Percentiles rank a stretch among this genome's conserved stretches.
These are phyloP conservation scores for Fregata magnificens DNA, from an alignment of 2,113 vertebrate genomes.

Conservation along the genomic window DNA sequence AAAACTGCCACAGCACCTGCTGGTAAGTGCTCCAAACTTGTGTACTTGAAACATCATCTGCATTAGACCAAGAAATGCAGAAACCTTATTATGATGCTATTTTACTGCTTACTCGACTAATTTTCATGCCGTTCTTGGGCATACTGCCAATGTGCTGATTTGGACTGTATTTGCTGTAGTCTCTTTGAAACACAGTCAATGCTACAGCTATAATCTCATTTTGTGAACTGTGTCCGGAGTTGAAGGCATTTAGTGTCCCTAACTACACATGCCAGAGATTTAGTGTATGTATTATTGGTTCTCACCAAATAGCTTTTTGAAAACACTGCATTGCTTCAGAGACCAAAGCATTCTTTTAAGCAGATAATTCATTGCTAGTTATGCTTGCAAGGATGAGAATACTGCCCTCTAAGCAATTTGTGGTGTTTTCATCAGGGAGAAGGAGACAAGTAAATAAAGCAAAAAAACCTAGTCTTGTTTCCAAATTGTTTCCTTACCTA, in stretches of 20 bases:
- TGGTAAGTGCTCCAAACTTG: conserved; percentile 61
- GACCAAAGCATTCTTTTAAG: background rate
- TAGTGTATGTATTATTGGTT: background rate
- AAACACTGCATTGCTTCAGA: background rate
- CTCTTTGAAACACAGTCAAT: background rate
- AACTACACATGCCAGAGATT: background rate
- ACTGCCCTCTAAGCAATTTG: background rate
- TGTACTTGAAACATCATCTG: background rate
- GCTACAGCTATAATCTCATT: background rate
- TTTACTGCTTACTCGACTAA: background rate
- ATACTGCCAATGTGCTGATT: background rate
- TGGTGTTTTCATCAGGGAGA: background rate
- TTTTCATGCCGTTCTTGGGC: background rate
- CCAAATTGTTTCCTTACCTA: background rate
- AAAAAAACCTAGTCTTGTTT: background rate
- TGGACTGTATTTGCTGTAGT: background rate
- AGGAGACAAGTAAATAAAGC: background rate
- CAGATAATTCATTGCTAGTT: background rate
- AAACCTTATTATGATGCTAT: background rate
- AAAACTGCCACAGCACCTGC: conserved; percentile 64
- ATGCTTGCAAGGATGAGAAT: background rate
- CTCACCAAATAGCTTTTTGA: background rate
- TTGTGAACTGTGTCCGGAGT: background rate
- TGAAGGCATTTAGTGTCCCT: background rate
- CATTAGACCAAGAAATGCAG: background rate